Evolutionary conservation across 2,888 invertebrate species (phyloP).

Genomic region (Eupithecia insigniata): DNA sequence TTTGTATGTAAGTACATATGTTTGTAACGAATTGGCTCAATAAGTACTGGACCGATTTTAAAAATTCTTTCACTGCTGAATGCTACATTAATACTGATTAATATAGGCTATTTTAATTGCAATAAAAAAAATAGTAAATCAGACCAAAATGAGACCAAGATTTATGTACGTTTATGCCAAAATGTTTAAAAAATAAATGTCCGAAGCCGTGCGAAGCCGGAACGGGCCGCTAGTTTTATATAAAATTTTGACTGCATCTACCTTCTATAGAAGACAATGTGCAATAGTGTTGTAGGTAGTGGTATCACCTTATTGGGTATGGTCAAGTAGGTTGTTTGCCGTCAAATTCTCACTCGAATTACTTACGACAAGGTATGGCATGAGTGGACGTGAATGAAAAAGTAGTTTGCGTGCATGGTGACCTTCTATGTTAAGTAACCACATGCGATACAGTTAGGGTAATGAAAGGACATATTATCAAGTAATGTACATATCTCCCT

Average conservation of each 20-base stretch:
- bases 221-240: too few species aligned
- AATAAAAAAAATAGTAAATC: too few species aligned
- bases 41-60: too few species aligned
- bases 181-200: too few species aligned
- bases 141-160: too few species aligned
- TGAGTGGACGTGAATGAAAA: conserved; percentile 19
- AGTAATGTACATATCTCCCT: not conserved
- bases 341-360: conserved; percentile 28
- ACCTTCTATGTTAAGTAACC: conserved; percentile 7
- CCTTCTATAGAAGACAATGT: not conserved
- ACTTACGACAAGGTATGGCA: conserved; percentile 20
- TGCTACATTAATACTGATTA: too few species aligned
- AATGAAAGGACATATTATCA: not conserved
- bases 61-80: too few species aligned
- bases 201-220: too few species aligned
- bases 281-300: not conserved
- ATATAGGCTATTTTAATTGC: too few species aligned
- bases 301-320: conserved; percentile 12
- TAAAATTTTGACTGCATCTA: not conserved
- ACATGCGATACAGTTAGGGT: not conserved
- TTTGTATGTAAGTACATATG: too few species aligned
- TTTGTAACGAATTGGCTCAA: too few species aligned
- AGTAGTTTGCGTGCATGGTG: conserved; percentile 16
- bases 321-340: conserved; percentile 33
- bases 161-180: too few species aligned